Percentiles rank a stretch among this genome's conserved stretches.
Conservation (phyloP, 2,113 vertebrate genomes). For the Pelvicachromis taeniatus region DNA sequence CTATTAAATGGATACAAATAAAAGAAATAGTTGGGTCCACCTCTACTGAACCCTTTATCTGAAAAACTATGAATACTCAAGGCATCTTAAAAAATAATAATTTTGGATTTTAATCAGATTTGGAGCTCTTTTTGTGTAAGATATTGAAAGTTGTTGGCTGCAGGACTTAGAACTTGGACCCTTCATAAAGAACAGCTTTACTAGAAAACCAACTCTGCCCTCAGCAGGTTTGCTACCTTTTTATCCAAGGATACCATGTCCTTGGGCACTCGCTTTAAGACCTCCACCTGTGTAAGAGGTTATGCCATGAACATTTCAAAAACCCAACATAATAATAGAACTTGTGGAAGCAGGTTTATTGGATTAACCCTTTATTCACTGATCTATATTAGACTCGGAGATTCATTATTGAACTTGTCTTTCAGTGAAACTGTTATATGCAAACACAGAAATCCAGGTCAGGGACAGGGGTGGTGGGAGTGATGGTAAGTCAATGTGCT, state of each 20-base stretch:
- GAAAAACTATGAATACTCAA: neutral
- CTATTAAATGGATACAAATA: neutral
- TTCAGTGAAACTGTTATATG: neutral
- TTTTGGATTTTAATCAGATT: neutral
- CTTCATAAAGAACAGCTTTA: neutral
- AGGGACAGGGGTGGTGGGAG: neutral
- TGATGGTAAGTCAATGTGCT: neutral
- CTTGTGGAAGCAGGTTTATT: neutral
- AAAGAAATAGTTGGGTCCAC: neutral
- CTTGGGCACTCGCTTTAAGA: neutral
- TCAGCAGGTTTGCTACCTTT: neutral
- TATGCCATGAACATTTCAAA: neutral
- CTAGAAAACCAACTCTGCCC: neutral
- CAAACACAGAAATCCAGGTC: neutral
- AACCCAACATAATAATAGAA: neutral
- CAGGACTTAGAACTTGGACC: neutral
- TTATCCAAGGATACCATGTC: neutral
- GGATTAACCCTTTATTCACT: neutral
- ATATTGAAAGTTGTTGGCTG: neutral
- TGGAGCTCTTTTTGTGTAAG: neutral
- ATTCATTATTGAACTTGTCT: neutral
- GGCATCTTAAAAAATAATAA: neutral
- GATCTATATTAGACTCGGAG: neutral
- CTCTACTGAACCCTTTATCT: neutral
- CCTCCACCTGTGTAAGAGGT: neutral